phyloP scores from a whole-genome alignment of 2,888 invertebrate genomes.

The Nomada lathburiana region DNA sequence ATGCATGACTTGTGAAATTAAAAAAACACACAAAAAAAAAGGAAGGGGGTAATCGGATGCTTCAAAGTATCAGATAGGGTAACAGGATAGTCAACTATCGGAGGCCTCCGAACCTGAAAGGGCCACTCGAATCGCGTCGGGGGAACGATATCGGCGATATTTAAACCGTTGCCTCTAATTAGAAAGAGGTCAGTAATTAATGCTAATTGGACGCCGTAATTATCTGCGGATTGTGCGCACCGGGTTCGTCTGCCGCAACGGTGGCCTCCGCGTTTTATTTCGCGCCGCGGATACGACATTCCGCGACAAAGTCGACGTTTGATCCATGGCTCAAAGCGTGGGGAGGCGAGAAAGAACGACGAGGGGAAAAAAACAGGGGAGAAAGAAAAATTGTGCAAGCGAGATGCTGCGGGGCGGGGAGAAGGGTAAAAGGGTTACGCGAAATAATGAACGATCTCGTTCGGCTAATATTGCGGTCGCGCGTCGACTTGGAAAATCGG shows the following conservation, averaged over 20 bases:
- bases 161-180: slow-evolving; percentile 72
- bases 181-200: slow-evolving; percentile 75
- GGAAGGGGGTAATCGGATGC: slow-evolving; percentile 29
- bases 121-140: slow-evolving; percentile 55
- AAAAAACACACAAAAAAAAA: neutral
- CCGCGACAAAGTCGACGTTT: slow-evolving; percentile 55
- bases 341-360: slow-evolving; percentile 1
- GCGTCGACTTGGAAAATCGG: slow-evolving; percentile 53
- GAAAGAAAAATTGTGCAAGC: neutral
- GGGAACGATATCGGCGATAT: slow-evolving; percentile 67
- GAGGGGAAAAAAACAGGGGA: neutral
- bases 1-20: neutral
- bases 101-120: slow-evolving; percentile 33
- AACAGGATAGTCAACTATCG: slow-evolving; percentile 48
- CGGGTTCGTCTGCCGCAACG: slow-evolving; percentile 58
- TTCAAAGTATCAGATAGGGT: slow-evolving; percentile 46
- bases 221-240: slow-evolving; percentile 67
- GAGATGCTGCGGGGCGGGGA: neutral
- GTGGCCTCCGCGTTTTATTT: slow-evolving; percentile 52
- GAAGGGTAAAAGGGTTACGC: slow-evolving; percentile 16
- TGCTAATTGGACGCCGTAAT: slow-evolving; percentile 77
- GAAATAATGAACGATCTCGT: slow-evolving; percentile 58
- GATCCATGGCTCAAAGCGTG: slow-evolving; percentile 46
- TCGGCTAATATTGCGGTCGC: slow-evolving; percentile 60
- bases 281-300: slow-evolving; percentile 28